Base-by-base conservation (phyloP, 2,113 vertebrate species). In the Orthonyx spaldingii region DNA sequence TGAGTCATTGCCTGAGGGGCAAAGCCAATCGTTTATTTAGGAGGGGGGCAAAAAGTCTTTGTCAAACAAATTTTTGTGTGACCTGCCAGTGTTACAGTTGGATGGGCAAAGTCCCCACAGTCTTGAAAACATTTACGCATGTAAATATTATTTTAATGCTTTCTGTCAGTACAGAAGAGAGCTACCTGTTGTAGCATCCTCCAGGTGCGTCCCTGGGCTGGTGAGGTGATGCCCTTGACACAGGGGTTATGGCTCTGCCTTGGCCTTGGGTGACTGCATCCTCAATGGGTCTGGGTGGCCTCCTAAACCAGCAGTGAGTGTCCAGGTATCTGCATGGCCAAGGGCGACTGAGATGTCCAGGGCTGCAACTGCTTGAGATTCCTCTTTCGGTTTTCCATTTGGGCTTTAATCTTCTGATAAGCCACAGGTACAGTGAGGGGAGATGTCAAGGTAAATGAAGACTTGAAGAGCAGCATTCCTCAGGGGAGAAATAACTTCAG, bases 201-300 rank as follows among this genome's bases (percentile, higher is more conserved):
- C n/a, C n/a, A 10, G 33, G 6, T 23, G 21, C 3, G 2, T n/a
- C 7, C 1, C n/a, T 26, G 72, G 21, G 10, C 50, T 7, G 11
- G 17, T 16, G 13, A 13, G 13, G n/a, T 22, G 46, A 37, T 11
- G 16, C 28, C 19, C 28, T 44, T 30, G 3, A 26, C 13, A 12
- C 32, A 13, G 41, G 32, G 2, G 0, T 19, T 21, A 3, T 4
- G 23, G 55, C 5, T 21, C 13, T 32, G 50, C 61, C 49, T 47
- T 4, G 2, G 10, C 32, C 13, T n/a, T 8, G 56, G 21, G 55
- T 26, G 11, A 3, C 12, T 24, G 37, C n/a, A 8, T 65, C 61
- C 50, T 23, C 46, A 3, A 3, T 5, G 37, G 17, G 26, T 20
- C 66, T 53, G 9, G 18, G 47, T 76, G 63, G 23, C 42, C 47